Evolutionary conservation across 2,113 vertebrate genomes (phyloP), one percentile per base, ranked within the genome.

Genomic region (Archilochus colubris): DNA sequence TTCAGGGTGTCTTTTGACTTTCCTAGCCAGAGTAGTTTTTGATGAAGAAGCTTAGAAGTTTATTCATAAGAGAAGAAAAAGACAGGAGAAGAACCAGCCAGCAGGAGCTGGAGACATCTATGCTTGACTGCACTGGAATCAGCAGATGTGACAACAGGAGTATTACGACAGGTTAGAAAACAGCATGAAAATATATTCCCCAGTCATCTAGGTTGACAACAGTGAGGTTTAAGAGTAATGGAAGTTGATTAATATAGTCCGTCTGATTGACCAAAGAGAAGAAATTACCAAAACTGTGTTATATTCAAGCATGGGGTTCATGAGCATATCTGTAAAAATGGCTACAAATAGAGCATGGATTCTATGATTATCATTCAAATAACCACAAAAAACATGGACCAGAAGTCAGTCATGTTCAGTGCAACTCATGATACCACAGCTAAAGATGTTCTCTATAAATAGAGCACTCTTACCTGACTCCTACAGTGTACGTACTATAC

Each of bases 11-110:
- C 36, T 93, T 89, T 43, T 75, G 33, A 70, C 9, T 59, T 86
- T 63, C 22, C 17, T 50, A 14, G 6, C 12, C 51, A 16, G 20
- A 11, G 31, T 27, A 53, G 28, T 57, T 55, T 72, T 38, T 2
- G 7, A 51, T 61, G 3, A 96, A 81, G 43, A 81, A 14, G 20
- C 84, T 91, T 59, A 67, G 51, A 89, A 89, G 15, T 67, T 92
- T 67, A 55, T 9, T 53, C 22, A 23, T 2, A 20, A 83, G 28
- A 63, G 27, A 90, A 77, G n/a, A 80, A 91, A 86, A 78, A 30
- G 12, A 76, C 6, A 48, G 30, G n/a, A 80, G 46, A 89, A 91
- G n/a, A 50, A 2, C 8, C 31, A 58, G 16, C 15, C 59, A 46
- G 48, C 15, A 61, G 57, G 7, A 82, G 20, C 28, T 87, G 43